Evolutionary conservation across 2,797 vertebrate genomes (phyloP).

Genomic region (Phyllotis vaccarum): DNA sequence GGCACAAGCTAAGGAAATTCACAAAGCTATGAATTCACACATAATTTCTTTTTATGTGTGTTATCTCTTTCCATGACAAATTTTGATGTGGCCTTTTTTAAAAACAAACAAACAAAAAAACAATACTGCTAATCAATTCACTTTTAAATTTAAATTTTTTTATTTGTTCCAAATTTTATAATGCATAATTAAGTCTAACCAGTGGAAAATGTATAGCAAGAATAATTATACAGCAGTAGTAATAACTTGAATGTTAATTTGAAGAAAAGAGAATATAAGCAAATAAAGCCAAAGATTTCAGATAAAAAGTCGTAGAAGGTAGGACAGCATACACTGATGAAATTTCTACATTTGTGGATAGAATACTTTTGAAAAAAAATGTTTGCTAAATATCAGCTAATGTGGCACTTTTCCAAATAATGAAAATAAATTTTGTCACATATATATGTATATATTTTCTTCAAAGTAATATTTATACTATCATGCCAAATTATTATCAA

Average conservation of each 20-base stretch:
- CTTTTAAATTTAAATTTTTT: slow-evolving; percentile 1
- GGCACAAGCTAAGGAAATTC: not conserved
- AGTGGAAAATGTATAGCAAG: not conserved
- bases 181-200: slow-evolving; percentile 21
- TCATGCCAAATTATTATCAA: not conserved
- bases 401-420: slow-evolving; percentile 10
- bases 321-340: not conserved
- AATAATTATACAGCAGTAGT: slow-evolving; percentile 19
- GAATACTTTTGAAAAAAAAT: slow-evolving; percentile 22
- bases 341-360: not conserved
- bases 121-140: too few relatives aligned
- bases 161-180: slow-evolving; percentile 3
- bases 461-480: not conserved
- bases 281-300: slow-evolving; percentile 11
- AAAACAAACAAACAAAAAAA: too few relatives aligned
- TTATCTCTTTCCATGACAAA: not conserved
- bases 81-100: not conserved
- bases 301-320: not conserved
- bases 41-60: fast-evolving
- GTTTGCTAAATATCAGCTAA: not conserved
- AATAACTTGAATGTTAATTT: slow-evolving; percentile 30
- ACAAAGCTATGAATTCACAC: not conserved
- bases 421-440: not conserved
- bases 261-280: not conserved
- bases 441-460: not conserved